A percentile compares a stretch with the other conserved stretches of the same genome.
Conservation (phyloP, 2,888 invertebrate genomes). For the Meliscaeva auricollis region DNA sequence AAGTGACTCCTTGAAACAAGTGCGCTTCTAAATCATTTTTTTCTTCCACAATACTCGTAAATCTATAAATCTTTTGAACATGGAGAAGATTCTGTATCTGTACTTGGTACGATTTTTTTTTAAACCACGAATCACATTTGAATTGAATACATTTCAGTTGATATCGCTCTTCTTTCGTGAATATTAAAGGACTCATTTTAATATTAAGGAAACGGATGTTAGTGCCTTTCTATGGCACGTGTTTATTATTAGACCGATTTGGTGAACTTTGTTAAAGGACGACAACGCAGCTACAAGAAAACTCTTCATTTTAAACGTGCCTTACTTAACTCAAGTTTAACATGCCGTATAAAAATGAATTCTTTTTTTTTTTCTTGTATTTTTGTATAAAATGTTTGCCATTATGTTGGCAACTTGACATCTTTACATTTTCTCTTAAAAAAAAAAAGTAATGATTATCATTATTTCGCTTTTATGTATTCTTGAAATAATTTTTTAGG, state of each 20-base stretch:
- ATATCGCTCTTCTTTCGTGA: not conserved
- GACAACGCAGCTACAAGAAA: not conserved
- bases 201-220: conserved; percentile 20
- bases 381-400: not conserved
- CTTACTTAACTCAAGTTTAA: conserved; percentile 17
- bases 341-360: not conserved
- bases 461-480: not conserved
- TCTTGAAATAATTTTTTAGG: conserved; percentile 4
- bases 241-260: conserved; percentile 10
- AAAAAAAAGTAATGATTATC: conserved; percentile 14
- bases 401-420: conserved; percentile 15
- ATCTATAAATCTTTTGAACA: not conserved
- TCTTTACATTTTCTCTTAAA: not conserved
- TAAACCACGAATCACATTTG: not conserved
- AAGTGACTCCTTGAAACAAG: not conserved
- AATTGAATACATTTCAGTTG: not conserved
- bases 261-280: not conserved
- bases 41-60: not conserved
- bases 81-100: too few species aligned
- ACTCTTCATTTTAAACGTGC: conserved; percentile 31
- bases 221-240: conserved; percentile 20
- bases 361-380: not conserved
- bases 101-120: not conserved
- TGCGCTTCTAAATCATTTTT: conserved; percentile 17
- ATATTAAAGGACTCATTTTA: not conserved